Evolutionary conservation across 2,888 invertebrate species (phyloP), one percentile per base, ranked within the genome.

Genomic region (Lepidochitona cinerea): DNA sequence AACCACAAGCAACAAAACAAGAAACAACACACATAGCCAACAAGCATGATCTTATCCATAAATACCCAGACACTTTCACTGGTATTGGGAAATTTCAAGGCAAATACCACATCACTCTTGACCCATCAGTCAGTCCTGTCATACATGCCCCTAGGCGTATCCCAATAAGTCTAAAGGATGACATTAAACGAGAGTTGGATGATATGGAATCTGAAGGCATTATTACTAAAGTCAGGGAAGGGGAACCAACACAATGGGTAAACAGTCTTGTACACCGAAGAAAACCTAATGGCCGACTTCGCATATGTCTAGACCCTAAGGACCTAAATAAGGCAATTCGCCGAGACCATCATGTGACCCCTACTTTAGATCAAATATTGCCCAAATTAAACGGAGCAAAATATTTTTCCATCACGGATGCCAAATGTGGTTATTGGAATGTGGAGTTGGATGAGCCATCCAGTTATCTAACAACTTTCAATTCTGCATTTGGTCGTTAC

Each of bases 401-500:
- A 26, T 65, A 65, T 37, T 78, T 78, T 32, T 37, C 54, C 53
- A 78, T 75, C 18, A 41, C 73, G 7, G 76, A 75, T 52, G 76
- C 76, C 9, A 75, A 75, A 71, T 32, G 64, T 41, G 79, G 77
- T 14, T 79, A 73, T 37, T 78, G 79, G 78, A 66, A 54, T 37
- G 53, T 79, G 0, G n/a, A 54, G 14, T 53, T 75, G 33, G 68
- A 67, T 37, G 49, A 68, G n/a, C 41, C 33, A n/a, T 68, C 68
- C 14, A 59, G 54, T 26, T 33, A 33, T 14, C 67, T 73, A 26
- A 70, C 72, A 1, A 54, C 75, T 35, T 74, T 74, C 64, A 66
- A 71, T 29, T 59, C 73, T 9, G 71, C 74, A 23, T 70, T 70
- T 52, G 54, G 70, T 2, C 33, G 35, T 1, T 66, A 66, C 36